These are phyloP conservation scores for Watsonalla binaria DNA, from an alignment of 2,888 invertebrate species.

Conservation along the genomic window DNA sequence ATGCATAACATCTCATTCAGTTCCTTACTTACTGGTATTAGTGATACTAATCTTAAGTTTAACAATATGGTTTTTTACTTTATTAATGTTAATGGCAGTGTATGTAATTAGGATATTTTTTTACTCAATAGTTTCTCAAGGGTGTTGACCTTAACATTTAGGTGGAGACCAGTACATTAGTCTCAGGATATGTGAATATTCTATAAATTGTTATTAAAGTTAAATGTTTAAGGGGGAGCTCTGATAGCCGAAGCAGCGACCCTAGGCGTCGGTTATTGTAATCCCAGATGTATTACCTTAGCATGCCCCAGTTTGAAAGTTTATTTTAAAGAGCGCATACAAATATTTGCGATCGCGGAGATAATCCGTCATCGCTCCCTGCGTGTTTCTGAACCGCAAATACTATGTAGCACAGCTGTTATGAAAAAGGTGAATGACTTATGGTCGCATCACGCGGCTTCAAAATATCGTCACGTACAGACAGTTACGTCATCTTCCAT, in stretches of 20 bases:
- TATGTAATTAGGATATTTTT: neutral
- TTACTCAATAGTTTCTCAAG: neutral
- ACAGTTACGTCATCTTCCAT: slow-evolving; percentile 20
- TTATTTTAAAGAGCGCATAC: neutral
- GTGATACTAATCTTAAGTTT: slow-evolving; percentile 71
- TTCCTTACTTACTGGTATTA: slow-evolving; percentile 67
- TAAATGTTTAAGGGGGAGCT: neutral
- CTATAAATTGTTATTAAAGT: slow-evolving; percentile 1
- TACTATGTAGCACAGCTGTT: slow-evolving; percentile 5
- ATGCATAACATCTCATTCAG: slow-evolving; percentile 43
- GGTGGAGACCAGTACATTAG: neutral
- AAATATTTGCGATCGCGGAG: neutral
- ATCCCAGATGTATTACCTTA: neutral
- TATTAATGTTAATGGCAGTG: slow-evolving; percentile 22
- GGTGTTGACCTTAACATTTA: neutral
- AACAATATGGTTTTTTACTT: slow-evolving; percentile 32
- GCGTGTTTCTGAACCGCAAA: neutral
- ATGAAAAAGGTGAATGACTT: slow-evolving; percentile 31
- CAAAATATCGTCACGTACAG: slow-evolving; percentile 13
- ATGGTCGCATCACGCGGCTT: slow-evolving; percentile 13
- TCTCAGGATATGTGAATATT: slow-evolving; percentile 1
- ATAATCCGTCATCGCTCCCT: neutral
- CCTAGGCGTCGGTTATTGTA: neutral
- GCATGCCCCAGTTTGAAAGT: neutral
- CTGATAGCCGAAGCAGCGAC: neutral